phyloP scores from a whole-genome alignment of 2,113 vertebrate genomes.

The Neomonachus schauinslandi region DNA sequence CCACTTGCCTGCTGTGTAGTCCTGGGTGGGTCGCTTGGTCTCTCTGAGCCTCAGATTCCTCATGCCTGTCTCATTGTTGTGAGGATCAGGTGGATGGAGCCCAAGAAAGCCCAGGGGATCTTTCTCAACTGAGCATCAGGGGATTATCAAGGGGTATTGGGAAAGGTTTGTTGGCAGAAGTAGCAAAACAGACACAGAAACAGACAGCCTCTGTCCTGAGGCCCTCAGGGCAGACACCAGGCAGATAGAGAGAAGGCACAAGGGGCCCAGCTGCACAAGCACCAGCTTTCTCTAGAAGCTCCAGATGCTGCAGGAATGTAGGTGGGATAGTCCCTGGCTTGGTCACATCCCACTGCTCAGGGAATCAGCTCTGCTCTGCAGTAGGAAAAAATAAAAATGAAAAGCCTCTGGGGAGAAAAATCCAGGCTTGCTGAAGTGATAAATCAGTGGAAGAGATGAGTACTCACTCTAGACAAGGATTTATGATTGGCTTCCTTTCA shows the following conservation, averaged over 20 bases:
- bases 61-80: neutral
- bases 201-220: constrained; percentile 26
- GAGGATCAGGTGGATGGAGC: neutral
- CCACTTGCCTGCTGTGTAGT: neutral
- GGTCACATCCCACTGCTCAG: neutral
- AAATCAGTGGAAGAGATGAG: too few species aligned
- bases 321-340: neutral
- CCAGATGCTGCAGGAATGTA: neutral
- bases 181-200: neutral
- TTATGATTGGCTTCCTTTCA: neutral
- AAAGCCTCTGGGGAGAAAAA: neutral
- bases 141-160: neutral
- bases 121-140: neutral
- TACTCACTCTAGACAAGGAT: fast-evolving
- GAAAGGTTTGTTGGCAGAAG: neutral
- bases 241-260: neutral
- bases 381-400: neutral
- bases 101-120: neutral
- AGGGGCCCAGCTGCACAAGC: constrained; percentile 20
- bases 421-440: neutral
- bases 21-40: neutral
- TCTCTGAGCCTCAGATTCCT: neutral
- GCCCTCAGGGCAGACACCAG: neutral
- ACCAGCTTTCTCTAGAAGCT: neutral
- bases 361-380: neutral